Evolutionary conservation across 2,113 vertebrate species (phyloP).

Genomic region (Polypterus bichir): DNA sequence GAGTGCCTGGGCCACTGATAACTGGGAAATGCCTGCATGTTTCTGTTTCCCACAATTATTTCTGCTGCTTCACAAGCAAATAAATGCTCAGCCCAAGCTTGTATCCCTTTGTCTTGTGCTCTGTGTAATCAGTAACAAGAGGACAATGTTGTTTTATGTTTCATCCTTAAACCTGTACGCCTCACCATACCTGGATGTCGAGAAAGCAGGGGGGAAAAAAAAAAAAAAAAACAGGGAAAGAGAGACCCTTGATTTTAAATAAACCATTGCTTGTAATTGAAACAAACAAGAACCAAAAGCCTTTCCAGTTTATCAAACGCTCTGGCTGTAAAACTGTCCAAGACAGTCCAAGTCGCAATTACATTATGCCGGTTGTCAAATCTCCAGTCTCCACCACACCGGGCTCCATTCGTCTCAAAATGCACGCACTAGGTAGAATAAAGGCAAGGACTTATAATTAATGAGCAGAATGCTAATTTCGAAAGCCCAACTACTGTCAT

Average conservation of each 20-base stretch:
- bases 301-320: neutral
- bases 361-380: too few relatives aligned
- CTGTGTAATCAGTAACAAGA: slow-evolving; percentile 57
- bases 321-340: too few relatives aligned
- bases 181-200: slow-evolving; percentile 19
- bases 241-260: neutral
- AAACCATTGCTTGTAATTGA: neutral
- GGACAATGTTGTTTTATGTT: slow-evolving; percentile 50
- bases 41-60: slow-evolving; percentile 35
- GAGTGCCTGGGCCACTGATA: slow-evolving; percentile 57
- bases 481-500: too few relatives aligned
- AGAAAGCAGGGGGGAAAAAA: neutral
- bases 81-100: slow-evolving; percentile 47
- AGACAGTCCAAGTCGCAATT: neutral
- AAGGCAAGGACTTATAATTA: too few relatives aligned
- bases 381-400: too few relatives aligned
- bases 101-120: slow-evolving; percentile 60
- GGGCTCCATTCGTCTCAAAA: too few relatives aligned
- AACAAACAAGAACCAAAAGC: neutral
- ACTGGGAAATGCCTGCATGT: slow-evolving; percentile 45
- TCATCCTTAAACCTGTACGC: slow-evolving; percentile 50
- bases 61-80: slow-evolving; percentile 46
- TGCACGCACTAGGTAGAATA: too few relatives aligned
- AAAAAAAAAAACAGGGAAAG: neutral
- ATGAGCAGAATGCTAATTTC: too few relatives aligned